phyloP scores from a whole-genome alignment of 2,888 invertebrate genomes.

The Heliconius aoede region DNA sequence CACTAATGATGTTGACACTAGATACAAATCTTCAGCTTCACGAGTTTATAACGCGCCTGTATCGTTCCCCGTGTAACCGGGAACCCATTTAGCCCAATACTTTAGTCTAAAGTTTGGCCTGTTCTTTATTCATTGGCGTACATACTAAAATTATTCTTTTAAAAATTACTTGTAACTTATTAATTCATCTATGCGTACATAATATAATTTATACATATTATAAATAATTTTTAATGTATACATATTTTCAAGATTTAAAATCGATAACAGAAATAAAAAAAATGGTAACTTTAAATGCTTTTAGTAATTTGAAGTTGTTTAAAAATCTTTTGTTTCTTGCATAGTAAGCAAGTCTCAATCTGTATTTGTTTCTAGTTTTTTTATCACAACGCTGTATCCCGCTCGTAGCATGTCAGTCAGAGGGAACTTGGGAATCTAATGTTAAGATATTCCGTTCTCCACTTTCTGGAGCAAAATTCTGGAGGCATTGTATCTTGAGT shows the following conservation, averaged over 20 bases:
- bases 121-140: background rate
- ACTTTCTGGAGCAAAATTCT: too few species aligned
- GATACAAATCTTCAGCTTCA: conserved; percentile 64
- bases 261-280: too few species aligned
- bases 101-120: background rate
- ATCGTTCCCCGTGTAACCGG: conserved; percentile 39
- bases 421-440: too few species aligned
- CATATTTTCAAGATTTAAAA: background rate
- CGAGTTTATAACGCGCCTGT: conserved; percentile 38
- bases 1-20: conserved; percentile 81
- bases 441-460: too few species aligned
- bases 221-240: background rate
- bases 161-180: background rate
- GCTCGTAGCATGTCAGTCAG: too few species aligned
- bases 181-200: background rate
- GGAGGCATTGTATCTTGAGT: too few species aligned
- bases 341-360: background rate
- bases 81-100: conserved; percentile 55
- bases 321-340: too few species aligned
- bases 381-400: too few species aligned
- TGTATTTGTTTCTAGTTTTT: background rate
- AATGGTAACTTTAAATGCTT: too few species aligned
- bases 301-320: too few species aligned
- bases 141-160: background rate
- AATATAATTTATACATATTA: too few species aligned